A percentile compares a stretch with the other conserved stretches of the same genome.
Conservation (phyloP, 1,140 invertebrate genomes). For the Cydia fagiglandana region DNA sequence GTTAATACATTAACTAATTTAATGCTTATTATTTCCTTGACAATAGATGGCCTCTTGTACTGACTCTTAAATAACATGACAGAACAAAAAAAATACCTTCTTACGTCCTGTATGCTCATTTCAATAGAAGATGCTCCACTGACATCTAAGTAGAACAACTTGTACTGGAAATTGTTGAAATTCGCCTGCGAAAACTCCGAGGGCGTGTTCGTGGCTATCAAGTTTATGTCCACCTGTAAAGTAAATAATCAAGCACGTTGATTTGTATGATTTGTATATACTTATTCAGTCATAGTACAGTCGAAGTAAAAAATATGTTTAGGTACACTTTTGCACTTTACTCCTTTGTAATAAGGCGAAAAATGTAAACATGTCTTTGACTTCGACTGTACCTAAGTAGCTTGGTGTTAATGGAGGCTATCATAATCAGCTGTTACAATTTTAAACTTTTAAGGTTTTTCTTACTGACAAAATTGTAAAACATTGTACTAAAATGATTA, state of each 20-base stretch:
- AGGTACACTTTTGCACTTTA: too few species aligned
- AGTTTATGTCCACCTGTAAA: slow-evolving; percentile 78
- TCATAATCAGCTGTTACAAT: background rate
- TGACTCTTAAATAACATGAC: background rate
- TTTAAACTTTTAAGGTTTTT: too few species aligned
- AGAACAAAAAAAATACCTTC: slow-evolving; percentile 74
- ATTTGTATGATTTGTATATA: background rate
- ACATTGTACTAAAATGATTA: too few species aligned
- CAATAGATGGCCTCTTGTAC: too few species aligned
- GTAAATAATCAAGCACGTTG: slow-evolving; percentile 35
- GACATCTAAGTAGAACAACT: slow-evolving; percentile 87
- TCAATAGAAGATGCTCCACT: slow-evolving; percentile 86
- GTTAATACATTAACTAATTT: too few species aligned
- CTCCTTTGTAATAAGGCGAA: too few species aligned
- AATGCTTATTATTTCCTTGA: too few species aligned
- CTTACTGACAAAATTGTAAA: too few species aligned
- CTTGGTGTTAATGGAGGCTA: background rate
- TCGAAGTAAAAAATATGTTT: too few species aligned
- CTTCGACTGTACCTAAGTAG: background rate
- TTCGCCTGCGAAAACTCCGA: slow-evolving; percentile 61
- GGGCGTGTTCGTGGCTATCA: slow-evolving; percentile 57
- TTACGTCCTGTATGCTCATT: slow-evolving; percentile 86
- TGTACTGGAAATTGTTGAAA: slow-evolving; percentile 88
- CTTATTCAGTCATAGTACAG: too few species aligned
- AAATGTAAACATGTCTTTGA: too few species aligned